Conservation (phyloP, 2,113 vertebrate species). For the Microcebus murinus region DNA sequence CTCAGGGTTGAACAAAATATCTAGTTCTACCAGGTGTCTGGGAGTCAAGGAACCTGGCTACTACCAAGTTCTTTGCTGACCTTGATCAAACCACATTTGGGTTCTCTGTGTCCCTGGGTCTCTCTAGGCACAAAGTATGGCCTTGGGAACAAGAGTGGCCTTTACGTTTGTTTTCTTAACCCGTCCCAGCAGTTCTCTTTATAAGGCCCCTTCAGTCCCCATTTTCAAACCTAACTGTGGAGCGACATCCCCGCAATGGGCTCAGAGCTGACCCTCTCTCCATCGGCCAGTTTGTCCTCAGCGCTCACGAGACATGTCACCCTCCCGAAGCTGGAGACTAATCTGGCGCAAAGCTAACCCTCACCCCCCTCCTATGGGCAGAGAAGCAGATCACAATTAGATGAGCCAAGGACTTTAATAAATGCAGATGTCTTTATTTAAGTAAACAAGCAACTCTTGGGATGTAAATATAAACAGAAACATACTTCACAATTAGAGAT, state of each 20-base stretch:
- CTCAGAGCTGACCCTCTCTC: neutral
- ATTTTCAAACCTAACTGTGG: neutral
- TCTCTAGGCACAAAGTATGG: neutral
- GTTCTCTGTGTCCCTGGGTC: neutral
- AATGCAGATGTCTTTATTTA: slow-evolving; percentile 4
- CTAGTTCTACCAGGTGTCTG: neutral
- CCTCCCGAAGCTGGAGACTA: neutral
- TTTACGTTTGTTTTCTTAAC: neutral
- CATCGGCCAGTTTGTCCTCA: no score
- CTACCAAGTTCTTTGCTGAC: neutral
- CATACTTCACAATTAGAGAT: neutral
- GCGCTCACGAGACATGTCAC: neutral
- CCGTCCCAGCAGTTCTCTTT: neutral
- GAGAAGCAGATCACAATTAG: neutral
- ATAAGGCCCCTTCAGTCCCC: neutral
- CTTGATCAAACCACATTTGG: neutral
- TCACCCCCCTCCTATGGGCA: neutral
- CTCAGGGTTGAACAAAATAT: neutral
- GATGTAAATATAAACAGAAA: slow-evolving; percentile 10
- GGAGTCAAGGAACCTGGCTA: neutral
- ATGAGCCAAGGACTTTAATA: neutral
- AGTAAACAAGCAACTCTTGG: neutral
- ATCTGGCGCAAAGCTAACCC: neutral
- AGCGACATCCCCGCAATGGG: neutral
- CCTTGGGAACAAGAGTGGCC: neutral